Conservation (phyloP, 2,113 vertebrate genomes). For the western clawed frog (Xenopus tropicalis) region DNA sequence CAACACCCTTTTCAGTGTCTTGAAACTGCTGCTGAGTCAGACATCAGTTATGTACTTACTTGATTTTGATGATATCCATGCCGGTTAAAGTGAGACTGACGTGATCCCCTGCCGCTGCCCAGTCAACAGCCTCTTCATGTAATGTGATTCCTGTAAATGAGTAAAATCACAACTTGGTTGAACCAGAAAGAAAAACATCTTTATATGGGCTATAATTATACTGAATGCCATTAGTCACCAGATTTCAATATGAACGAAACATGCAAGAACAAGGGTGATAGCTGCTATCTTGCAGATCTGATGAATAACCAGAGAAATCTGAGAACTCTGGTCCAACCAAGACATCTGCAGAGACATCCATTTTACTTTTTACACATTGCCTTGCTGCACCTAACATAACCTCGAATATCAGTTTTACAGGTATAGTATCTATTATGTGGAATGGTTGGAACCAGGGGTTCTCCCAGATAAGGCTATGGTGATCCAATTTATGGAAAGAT, state of each 20-base stretch:
- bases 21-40: conserved; percentile 45
- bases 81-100: conserved; percentile 94
- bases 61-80: conserved; percentile 99
- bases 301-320: neutral
- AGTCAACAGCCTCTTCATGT: conserved; percentile 89
- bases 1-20: conserved; percentile 12
- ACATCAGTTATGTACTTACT: conserved; percentile 74
- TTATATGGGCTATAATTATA: conserved; percentile 54
- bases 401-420: no score
- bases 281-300: neutral
- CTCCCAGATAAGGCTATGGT: no score
- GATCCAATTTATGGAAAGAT: no score
- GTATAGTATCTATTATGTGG: no score
- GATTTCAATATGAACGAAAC: conserved; percentile 72
- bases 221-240: conserved; percentile 71
- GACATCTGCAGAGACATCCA: no score
- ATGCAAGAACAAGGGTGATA: neutral
- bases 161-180: conserved; percentile 66
- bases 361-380: no score
- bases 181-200: conserved; percentile 48
- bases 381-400: no score
- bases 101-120: conserved; percentile 96
- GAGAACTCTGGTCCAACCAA: no score
- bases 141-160: conserved; percentile 90
- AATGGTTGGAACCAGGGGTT: no score